Evolutionary conservation across 2,113 vertebrate genomes (phyloP).

Genomic region (Etheostoma cragini): DNA sequence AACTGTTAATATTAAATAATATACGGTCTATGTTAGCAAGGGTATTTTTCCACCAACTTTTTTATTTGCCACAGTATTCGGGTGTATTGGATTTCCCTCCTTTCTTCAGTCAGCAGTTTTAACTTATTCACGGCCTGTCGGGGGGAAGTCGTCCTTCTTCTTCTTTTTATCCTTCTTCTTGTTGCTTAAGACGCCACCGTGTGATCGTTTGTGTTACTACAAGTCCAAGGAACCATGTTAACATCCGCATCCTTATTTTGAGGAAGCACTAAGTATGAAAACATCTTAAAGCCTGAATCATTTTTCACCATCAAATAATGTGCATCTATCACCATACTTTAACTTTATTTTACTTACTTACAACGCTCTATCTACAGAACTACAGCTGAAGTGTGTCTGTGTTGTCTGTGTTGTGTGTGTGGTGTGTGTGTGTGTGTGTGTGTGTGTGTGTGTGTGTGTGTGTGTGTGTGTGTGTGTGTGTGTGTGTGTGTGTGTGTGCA

Average conservation of each 20-base stretch:
- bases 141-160: neutral
- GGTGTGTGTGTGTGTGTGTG: no score
- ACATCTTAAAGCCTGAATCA: neutral
- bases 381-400: neutral
- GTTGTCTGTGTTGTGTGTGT: no score
- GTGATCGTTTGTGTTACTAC: constrained; percentile 27
- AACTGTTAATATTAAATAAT: no score
- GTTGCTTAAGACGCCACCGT: constrained; percentile 35
- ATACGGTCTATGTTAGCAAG: no score
- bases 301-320: no score
- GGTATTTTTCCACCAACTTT: neutral
- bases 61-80: neutral
- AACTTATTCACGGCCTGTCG: neutral
- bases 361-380: neutral
- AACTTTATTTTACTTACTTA: neutral
- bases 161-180: neutral
- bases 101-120: neutral
- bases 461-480: no score
- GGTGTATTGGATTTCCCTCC: neutral
- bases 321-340: no score
- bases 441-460: no score
- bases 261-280: neutral
- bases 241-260: neutral
- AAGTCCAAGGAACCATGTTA: neutral
- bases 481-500: no score